phyloP scores from a whole-genome alignment of 2,888 invertebrate species.

The Caenorhabditis auriculariae region DNA sequence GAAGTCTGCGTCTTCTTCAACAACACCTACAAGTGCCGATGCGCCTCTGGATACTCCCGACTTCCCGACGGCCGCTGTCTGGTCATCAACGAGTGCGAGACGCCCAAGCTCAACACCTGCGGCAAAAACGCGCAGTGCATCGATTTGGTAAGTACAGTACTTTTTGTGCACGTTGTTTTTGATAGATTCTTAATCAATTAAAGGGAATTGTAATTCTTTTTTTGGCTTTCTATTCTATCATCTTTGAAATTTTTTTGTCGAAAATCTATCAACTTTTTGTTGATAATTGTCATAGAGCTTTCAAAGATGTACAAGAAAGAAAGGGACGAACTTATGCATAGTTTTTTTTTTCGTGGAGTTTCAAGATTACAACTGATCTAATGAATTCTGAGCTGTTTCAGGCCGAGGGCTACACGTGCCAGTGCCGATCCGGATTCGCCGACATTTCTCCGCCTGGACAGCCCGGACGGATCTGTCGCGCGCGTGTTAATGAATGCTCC shows the following conservation, averaged over 20 bases:
- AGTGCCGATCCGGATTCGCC: slow-evolving; percentile 60
- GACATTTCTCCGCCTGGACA: slow-evolving; percentile 55
- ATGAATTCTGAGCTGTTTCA: slow-evolving; percentile 22
- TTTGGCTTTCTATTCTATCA: too few relatives aligned
- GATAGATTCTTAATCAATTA: too few relatives aligned
- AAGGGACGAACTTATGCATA: too few relatives aligned
- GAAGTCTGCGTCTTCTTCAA: slow-evolving; percentile 63
- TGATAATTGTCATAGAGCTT: too few relatives aligned
- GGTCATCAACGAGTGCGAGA: slow-evolving; percentile 62
- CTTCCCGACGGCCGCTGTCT: slow-evolving; percentile 62
- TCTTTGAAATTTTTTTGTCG: too few relatives aligned
- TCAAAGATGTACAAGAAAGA: too few relatives aligned
- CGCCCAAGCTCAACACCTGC: slow-evolving; percentile 57
- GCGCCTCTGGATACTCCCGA: slow-evolving; percentile 49
- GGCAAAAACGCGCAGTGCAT: slow-evolving; percentile 59
- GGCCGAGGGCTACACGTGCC: slow-evolving; percentile 61
- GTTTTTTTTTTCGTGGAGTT: too few relatives aligned
- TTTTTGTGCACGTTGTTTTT: too few relatives aligned
- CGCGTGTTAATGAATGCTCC: slow-evolving; percentile 61
- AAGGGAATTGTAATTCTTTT: neutral
- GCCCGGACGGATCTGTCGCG: slow-evolving; percentile 55
- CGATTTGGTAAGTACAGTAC: slow-evolving; percentile 45
- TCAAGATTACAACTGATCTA: too few relatives aligned
- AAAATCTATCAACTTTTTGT: neutral
- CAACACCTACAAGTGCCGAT: slow-evolving; percentile 54